phyloP scores from a whole-genome alignment of 2,113 vertebrate genomes.

The Anguilla rostrata region DNA sequence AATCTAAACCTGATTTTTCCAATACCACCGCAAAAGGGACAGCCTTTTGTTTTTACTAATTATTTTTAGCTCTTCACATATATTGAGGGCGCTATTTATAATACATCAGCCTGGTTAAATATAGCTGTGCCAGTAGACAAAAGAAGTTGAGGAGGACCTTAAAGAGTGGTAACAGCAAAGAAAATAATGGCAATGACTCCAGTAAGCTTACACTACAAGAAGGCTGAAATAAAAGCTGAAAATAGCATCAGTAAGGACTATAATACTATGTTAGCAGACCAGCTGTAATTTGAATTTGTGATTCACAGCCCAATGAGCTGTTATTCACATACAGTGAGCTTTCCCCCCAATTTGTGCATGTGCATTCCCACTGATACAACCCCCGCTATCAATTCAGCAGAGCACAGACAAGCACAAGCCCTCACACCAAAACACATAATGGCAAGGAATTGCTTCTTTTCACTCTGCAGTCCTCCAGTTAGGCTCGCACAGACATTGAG shows the following conservation, averaged over 20 bases:
- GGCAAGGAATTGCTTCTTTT: too few relatives aligned
- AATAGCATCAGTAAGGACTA: background rate
- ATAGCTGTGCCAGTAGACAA: background rate
- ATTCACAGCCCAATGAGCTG: background rate
- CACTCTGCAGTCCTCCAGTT: too few relatives aligned
- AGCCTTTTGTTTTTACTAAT: background rate
- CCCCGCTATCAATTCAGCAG: too few relatives aligned
- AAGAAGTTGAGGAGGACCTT: background rate
- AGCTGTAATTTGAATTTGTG: background rate
- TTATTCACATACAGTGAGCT: background rate
- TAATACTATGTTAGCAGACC: background rate
- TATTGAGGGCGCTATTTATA: constrained; percentile 25
- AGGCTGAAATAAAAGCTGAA: background rate
- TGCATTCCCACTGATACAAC: too few relatives aligned
- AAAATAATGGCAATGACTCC: background rate
- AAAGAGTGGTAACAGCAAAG: background rate
- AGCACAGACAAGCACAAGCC: too few relatives aligned
- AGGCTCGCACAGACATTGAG: too few relatives aligned
- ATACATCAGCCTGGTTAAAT: constrained; percentile 7
- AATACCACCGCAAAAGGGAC: background rate
- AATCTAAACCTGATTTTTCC: constrained; percentile 20
- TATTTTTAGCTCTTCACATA: constrained; percentile 6
- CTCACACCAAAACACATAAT: too few relatives aligned
- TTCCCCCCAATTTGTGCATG: background rate
- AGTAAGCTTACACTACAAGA: background rate